Conservation (phyloP, 1,140 invertebrate species). For the Bombus difficillimus region DNA sequence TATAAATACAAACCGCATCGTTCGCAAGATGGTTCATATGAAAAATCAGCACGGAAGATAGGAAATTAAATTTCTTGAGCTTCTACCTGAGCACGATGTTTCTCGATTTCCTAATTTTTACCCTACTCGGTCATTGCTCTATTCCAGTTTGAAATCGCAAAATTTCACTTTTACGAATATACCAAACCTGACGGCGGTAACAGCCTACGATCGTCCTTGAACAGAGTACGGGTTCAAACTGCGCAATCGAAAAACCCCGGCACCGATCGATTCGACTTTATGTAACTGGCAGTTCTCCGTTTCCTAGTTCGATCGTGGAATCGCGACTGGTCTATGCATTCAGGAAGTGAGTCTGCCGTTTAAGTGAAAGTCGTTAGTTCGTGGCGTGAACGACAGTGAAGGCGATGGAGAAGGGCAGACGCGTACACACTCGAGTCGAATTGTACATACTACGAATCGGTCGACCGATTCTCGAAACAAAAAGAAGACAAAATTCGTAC, state of each 20-base stretch:
- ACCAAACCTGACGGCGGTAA: background rate
- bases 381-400: slow-evolving; percentile 7
- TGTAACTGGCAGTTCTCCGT: slow-evolving; percentile 12
- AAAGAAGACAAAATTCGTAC: background rate
- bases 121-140: background rate
- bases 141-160: background rate
- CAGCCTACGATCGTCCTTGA: slow-evolving; percentile 31
- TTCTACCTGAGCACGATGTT: background rate
- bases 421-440: background rate
- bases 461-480: background rate
- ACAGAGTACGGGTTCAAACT: background rate
- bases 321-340: slow-evolving; percentile 45
- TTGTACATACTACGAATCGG: background rate
- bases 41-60: too few species aligned
- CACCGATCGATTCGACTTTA: background rate
- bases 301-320: slow-evolving; percentile 51
- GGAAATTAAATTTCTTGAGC: background rate
- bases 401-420: background rate
- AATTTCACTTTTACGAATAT: slow-evolving; percentile 8
- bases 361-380: slow-evolving; percentile 70
- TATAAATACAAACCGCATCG: too few species aligned
- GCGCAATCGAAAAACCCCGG: background rate
- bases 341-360: slow-evolving; percentile 60
- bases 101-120: background rate
- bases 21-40: too few species aligned